These are phyloP conservation scores for Tetragonula carbonaria DNA, from an alignment of 2,888 invertebrate species.

Conservation along the genomic window DNA sequence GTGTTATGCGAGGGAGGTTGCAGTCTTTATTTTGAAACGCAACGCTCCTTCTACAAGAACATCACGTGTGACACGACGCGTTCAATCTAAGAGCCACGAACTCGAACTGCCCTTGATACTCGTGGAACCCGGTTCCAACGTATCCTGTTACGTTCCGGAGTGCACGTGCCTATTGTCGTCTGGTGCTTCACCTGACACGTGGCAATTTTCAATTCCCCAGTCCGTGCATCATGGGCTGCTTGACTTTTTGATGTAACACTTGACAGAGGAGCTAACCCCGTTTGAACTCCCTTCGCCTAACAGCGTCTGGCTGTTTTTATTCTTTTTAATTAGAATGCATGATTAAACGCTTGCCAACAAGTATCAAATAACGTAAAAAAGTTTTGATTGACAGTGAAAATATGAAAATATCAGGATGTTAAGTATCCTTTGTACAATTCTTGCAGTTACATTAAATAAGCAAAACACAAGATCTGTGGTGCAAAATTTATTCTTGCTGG, in stretches of 20 bases:
- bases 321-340: slow-evolving; percentile 22
- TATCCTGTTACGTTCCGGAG: slow-evolving; percentile 64
- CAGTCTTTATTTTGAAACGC: slow-evolving; percentile 34
- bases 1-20: neutral
- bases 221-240: slow-evolving; percentile 59
- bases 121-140: slow-evolving; percentile 53
- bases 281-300: slow-evolving; percentile 26
- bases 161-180: slow-evolving; percentile 77
- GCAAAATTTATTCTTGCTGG: neutral
- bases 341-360: neutral
- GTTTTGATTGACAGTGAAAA: neutral
- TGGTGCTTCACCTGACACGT: slow-evolving; percentile 81
- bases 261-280: slow-evolving; percentile 40
- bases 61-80: slow-evolving; percentile 47
- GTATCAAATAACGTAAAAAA: neutral
- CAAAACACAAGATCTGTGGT: too few species aligned
- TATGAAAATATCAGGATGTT: neutral
- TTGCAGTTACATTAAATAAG: too few species aligned
- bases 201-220: slow-evolving; percentile 76
- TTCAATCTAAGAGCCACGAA: slow-evolving; percentile 46
- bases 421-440: too few species aligned
- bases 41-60: slow-evolving; percentile 34
- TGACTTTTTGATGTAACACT: slow-evolving; percentile 75
- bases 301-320: slow-evolving; percentile 3
- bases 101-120: slow-evolving; percentile 62